A percentile compares a stretch with the other conserved stretches of the same genome.
Evolutionary conservation across 2,113 vertebrate genomes (phyloP).

Genomic region (Oreochromis niloticus): DNA sequence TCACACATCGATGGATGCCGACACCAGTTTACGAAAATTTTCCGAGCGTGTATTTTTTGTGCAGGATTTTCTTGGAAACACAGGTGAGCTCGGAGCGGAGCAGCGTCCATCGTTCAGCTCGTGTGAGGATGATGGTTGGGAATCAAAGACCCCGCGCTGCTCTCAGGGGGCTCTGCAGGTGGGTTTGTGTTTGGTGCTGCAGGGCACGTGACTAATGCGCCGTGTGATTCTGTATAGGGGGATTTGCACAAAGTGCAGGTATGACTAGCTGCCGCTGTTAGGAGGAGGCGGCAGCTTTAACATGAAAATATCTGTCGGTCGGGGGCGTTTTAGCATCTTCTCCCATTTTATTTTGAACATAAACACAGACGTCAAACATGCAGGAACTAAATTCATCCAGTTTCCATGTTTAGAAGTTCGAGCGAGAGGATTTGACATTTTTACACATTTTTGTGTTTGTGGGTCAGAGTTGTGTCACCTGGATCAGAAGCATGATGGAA

Average conservation of each 20-base stretch:
- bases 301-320: neutral
- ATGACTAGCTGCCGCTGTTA: neutral
- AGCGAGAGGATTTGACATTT: no score
- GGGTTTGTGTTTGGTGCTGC: neutral
- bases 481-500: no score
- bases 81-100: neutral
- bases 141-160: neutral
- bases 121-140: neutral
- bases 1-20: neutral
- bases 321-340: neutral
- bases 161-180: neutral
- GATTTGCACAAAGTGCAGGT: neutral
- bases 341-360: neutral
- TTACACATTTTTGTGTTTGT: no score
- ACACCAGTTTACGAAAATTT: neutral
- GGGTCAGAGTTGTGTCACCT: no score
- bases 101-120: neutral
- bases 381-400: no score
- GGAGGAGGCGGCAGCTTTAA: neutral
- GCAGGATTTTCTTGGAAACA: neutral
- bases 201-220: neutral
- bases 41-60: neutral
- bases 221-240: neutral
- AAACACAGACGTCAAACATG: neutral
- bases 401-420: no score